Evolutionary conservation across 2,797 vertebrate genomes (phyloP).

Genomic region (Cyprinella venusta): DNA sequence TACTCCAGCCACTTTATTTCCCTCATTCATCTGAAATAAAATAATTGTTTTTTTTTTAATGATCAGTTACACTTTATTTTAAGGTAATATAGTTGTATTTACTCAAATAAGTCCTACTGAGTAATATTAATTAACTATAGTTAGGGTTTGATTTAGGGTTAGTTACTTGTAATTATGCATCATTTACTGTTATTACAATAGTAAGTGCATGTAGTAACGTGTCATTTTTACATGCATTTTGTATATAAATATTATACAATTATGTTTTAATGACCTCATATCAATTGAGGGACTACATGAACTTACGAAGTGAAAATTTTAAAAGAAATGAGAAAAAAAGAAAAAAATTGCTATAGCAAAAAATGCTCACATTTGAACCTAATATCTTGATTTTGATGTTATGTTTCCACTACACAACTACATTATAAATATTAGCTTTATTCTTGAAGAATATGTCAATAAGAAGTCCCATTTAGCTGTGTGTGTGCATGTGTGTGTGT

Average conservation of each 20-base stretch:
- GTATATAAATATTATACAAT: background rate
- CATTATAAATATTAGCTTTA: constrained; percentile 5
- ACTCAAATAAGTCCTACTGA: too few relatives aligned
- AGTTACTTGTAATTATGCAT: too few relatives aligned
- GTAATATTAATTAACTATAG: too few relatives aligned
- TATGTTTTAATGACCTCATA: background rate
- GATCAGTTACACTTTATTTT: too few relatives aligned
- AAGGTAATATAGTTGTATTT: too few relatives aligned
- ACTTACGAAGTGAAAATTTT: background rate
- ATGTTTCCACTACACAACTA: background rate
- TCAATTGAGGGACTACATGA: background rate
- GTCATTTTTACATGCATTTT: background rate
- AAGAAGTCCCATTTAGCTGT: constrained; percentile 3
- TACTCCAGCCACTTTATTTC: too few relatives aligned
- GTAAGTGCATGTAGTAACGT: too few relatives aligned
- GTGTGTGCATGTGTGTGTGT: background rate
- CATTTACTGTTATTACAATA: too few relatives aligned
- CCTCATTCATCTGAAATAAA: too few relatives aligned
- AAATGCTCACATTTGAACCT: background rate
- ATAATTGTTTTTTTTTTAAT: too few relatives aligned
- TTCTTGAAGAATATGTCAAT: background rate
- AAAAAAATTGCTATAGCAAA: background rate
- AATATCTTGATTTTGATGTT: background rate
- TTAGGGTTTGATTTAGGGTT: too few relatives aligned
- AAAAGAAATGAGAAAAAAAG: background rate